Base-by-base conservation (phyloP, 2,888 invertebrate genomes). In the Endotricha flammealis region DNA sequence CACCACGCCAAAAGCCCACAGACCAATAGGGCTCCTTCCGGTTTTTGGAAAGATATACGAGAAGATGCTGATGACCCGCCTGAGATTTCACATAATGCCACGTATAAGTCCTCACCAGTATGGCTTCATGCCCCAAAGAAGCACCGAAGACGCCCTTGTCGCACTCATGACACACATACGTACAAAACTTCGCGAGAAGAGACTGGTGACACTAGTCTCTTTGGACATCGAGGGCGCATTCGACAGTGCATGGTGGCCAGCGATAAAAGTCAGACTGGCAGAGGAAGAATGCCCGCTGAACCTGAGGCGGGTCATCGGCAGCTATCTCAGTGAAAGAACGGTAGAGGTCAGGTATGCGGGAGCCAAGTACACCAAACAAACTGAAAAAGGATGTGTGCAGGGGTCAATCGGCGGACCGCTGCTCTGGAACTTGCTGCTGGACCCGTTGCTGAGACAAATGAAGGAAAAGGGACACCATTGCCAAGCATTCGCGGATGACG, bases 211-310 rank as follows among this genome's bases (percentile, higher is more conserved):
- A 3, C 1, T 43, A 2, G 36, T 43, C 1, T 43, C 43, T 0
- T 12, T 43, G n/a, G 43, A 42, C 11, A 43, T 43, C n/a, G n/a
- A n/a, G n/a, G n/a, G n/a, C n/a, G n/a, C n/a, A n/a, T n/a, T n/a
- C n/a, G n/a, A n/a, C n/a, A 37, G 16, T 4, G 16, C 16, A 16
- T 40, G 39, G 38, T 46, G 46, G 46, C 48, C 46, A 0, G 38
- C 32, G 1, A 42, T 46, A 9, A 20, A 17, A 16, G 17, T 11
- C 5, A 7, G 41, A 14, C 36, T 42, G 23, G 38, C 22, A 1
- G 38, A 49, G 16, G 34, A 32, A 12, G 5, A 11, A 10, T 39
- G 37, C 9, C 36, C 47, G 1, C 10, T 13, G 1, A 39, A 41
- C 20, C 4, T 48, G 9, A 38, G 38, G 4, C 1, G 31, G 2